A percentile compares a stretch with the other conserved stretches of the same genome.
These are phyloP conservation scores for Urocyon cinereoargenteus DNA, from an alignment of 2,797 vertebrate species.

Conservation along the genomic window DNA sequence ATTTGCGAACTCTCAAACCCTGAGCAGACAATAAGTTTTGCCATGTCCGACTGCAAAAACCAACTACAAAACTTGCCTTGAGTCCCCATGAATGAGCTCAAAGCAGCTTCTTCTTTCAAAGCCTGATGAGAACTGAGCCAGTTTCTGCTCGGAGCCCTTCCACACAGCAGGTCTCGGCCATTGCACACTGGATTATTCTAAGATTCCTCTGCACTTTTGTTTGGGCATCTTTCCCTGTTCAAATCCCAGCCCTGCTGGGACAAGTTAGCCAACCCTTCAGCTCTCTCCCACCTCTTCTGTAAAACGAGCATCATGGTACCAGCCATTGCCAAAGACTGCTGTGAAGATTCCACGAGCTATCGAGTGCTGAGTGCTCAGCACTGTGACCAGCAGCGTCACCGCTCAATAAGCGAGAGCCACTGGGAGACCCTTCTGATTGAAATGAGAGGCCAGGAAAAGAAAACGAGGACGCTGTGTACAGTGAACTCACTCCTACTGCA, in stretches of 20 bases:
- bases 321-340: background rate
- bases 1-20: background rate
- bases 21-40: background rate
- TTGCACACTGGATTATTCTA: background rate
- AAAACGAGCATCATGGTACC: background rate
- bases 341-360: rapidly evolving
- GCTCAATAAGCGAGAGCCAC: rapidly evolving
- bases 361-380: rapidly evolving
- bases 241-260: background rate
- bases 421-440: background rate
- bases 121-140: background rate
- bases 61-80: background rate
- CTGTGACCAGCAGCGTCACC: rapidly evolving
- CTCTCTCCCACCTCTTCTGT: background rate
- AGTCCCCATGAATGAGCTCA: background rate
- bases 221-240: background rate
- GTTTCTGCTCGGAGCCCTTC: background rate
- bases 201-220: background rate
- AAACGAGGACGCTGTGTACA: rapidly evolving
- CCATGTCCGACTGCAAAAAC: background rate
- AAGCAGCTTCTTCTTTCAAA: background rate
- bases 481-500: background rate
- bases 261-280: background rate
- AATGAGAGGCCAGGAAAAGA: background rate
- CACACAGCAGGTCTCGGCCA: rapidly evolving